Percentiles rank a stretch among this genome's conserved stretches.
These are phyloP conservation scores for Sporophila hypoxantha DNA, from an alignment of 2,113 vertebrate species.

Conservation along the genomic window DNA sequence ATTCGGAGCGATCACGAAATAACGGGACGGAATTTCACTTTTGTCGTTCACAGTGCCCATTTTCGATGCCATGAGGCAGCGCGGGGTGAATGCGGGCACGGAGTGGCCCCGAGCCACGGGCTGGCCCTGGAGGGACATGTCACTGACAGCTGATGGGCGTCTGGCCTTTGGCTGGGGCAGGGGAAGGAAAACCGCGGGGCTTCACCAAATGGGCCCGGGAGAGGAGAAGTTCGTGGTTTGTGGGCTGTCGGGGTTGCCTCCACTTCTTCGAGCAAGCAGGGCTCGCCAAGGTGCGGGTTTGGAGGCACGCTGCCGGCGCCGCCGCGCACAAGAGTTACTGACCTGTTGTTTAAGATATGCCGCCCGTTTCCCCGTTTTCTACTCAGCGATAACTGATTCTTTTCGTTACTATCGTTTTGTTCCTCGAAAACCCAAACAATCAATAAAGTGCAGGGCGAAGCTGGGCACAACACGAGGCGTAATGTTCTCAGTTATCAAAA, in stretches of 20 bases:
- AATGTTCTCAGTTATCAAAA: neutral
- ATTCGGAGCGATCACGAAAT: neutral
- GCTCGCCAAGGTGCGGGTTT: neutral
- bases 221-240: neutral
- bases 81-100: neutral
- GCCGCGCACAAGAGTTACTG: neutral
- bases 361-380: neutral
- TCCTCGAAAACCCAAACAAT: constrained; percentile 43
- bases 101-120: neutral
- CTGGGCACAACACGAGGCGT: neutral
- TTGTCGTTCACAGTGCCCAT: neutral
- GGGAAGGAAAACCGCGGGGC: neutral
- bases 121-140: neutral
- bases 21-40: neutral
- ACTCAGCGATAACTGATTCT: neutral
- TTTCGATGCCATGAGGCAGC: neutral
- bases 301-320: too few relatives aligned
- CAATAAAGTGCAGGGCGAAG: neutral
- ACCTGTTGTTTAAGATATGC: neutral
- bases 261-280: neutral
- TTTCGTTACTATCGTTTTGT: neutral
- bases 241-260: neutral
- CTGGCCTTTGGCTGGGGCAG: neutral
- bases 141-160: neutral
- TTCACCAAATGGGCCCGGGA: neutral